These are phyloP conservation scores for Neopipo cinnamomea DNA, from an alignment of 2,113 vertebrate genomes.

Conservation along the genomic window DNA sequence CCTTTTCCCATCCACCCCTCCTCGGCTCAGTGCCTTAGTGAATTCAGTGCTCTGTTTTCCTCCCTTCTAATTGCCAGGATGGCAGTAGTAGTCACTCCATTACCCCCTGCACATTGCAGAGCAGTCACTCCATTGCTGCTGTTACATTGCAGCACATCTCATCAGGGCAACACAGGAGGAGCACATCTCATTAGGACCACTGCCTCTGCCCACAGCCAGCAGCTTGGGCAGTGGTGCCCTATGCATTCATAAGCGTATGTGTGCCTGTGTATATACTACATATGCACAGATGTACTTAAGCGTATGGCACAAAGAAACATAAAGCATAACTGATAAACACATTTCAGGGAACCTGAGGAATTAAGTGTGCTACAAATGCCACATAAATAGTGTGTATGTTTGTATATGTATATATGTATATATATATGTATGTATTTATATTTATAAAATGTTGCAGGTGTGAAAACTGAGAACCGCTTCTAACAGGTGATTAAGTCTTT, in stretches of 20 bases:
- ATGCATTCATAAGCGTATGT: rapidly evolving
- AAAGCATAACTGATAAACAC: neutral
- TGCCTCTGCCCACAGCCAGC: neutral
- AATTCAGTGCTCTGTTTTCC: neutral
- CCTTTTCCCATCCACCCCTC: neutral
- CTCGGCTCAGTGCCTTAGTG: neutral
- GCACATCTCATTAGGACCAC: neutral
- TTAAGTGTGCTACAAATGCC: neutral
- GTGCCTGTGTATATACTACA: too few relatives aligned
- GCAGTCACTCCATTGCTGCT: neutral
- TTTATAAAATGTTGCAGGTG: neutral
- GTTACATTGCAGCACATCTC: neutral
- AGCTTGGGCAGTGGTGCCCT: neutral
- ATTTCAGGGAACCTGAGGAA: neutral
- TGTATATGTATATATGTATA: neutral
- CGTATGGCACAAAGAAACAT: neutral
- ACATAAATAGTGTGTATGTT: neutral
- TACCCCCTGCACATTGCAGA: neutral
- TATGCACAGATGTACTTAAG: too few relatives aligned
- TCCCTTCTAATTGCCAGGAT: neutral
- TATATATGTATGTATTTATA: too few relatives aligned
- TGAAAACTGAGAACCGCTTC: neutral
- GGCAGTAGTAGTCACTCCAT: neutral
- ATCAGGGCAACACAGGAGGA: neutral
- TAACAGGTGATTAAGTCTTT: neutral